Percentiles rank a stretch among this genome's conserved stretches.
phyloP scores from a whole-genome alignment of 2,888 invertebrate species.

The Cerastis leucographa region DNA sequence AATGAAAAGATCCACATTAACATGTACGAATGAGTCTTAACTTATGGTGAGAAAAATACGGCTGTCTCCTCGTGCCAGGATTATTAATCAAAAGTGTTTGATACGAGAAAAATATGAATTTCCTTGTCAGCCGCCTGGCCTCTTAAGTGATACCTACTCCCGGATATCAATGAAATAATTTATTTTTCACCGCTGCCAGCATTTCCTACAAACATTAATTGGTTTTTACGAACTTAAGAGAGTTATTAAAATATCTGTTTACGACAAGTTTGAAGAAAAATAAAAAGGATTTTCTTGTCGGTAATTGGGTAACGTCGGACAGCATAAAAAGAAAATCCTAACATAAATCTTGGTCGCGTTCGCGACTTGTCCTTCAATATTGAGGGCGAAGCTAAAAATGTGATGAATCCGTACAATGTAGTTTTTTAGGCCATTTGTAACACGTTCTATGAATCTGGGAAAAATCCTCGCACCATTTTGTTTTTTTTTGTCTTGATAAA shows the following conservation, averaged over 20 bases:
- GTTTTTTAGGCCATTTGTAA: constrained; percentile 44
- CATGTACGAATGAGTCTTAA: constrained; percentile 84
- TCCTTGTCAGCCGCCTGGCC: constrained; percentile 72
- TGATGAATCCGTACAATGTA: constrained; percentile 30
- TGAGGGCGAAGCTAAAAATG: constrained; percentile 38
- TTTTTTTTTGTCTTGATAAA: constrained; percentile 9
- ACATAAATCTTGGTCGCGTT: constrained; percentile 50
- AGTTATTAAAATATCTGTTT: constrained; percentile 67
- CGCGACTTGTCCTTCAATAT: constrained; percentile 38
- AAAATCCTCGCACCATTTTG: constrained; percentile 11
- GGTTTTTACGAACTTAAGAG: constrained; percentile 58
- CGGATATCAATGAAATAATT: constrained; percentile 55
- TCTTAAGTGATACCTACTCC: constrained; percentile 57
- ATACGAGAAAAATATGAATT: constrained; percentile 86
- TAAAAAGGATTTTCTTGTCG: constrained; percentile 47
- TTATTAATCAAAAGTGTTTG: constrained; percentile 87
- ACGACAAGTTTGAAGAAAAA: constrained; percentile 61
- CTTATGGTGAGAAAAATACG: constrained; percentile 87
- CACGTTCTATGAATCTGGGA: constrained; percentile 23
- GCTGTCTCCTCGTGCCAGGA: constrained; percentile 80
- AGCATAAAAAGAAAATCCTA: constrained; percentile 42
- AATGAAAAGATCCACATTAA: constrained; percentile 74
- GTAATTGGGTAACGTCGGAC: constrained; percentile 52
- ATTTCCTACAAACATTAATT: constrained; percentile 59
- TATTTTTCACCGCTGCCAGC: constrained; percentile 45